These are phyloP conservation scores for Euspilapteryx auroguttella DNA, from an alignment of 2,888 invertebrate species.

Conservation along the genomic window DNA sequence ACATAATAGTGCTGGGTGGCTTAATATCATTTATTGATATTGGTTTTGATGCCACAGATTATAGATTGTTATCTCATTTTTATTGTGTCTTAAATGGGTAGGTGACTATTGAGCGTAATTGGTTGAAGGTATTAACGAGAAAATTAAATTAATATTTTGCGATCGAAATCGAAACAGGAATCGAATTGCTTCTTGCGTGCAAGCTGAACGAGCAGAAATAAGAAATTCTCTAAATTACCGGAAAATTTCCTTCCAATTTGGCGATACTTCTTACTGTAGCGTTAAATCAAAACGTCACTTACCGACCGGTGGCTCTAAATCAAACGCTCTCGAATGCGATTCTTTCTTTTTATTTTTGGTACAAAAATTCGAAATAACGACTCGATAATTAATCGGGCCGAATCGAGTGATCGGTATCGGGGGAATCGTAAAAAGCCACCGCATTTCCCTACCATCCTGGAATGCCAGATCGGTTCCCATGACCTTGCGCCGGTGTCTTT, in stretches of 20 bases:
- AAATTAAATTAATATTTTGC: too few relatives aligned
- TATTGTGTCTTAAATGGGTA: constrained; percentile 1
- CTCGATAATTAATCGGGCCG: constrained; percentile 37
- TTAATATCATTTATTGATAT: constrained; percentile 35
- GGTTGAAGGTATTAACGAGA: too few relatives aligned
- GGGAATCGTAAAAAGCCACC: constrained; percentile 28
- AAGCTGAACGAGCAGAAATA: too few relatives aligned
- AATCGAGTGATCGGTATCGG: constrained; percentile 41
- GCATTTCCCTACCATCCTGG: constrained; percentile 37
- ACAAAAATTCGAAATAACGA: constrained; percentile 23
- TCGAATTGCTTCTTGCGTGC: too few relatives aligned
- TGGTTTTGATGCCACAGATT: constrained; percentile 24
- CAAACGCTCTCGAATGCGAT: too few relatives aligned
- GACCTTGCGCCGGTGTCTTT: constrained; percentile 45
- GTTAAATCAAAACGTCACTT: too few relatives aligned
- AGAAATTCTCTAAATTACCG: too few relatives aligned
- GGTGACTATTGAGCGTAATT: not conserved
- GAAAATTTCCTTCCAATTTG: too few relatives aligned
- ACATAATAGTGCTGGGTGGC: constrained; percentile 37
- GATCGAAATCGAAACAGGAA: too few relatives aligned
- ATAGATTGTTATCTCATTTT: constrained; percentile 7
- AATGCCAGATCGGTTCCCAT: constrained; percentile 52
- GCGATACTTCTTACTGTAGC: too few relatives aligned
- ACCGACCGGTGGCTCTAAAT: too few relatives aligned
- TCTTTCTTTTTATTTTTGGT: not conserved